A percentile compares a stretch with the other conserved stretches of the same genome.
These are phyloP conservation scores for Drosophila suzukii DNA, from an alignment of 1,140 invertebrate genomes.

Conservation along the genomic window DNA sequence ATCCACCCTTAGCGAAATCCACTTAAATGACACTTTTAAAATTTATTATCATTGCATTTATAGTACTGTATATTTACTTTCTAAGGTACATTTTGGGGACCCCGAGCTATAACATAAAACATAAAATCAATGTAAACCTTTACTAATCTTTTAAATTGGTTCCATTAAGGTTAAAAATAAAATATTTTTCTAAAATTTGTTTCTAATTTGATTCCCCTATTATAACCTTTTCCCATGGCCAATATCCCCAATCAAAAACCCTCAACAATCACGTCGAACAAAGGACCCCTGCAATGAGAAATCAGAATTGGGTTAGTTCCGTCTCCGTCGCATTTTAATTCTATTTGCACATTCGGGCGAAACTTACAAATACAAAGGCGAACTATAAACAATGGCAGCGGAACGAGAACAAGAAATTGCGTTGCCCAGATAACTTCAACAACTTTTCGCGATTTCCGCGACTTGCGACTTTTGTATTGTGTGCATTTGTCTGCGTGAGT, in stretches of 20 bases:
- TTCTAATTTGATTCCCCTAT: no score
- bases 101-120: no score
- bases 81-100: no score
- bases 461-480: conserved; percentile 53
- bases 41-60: no score
- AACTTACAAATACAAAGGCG: conserved; percentile 56
- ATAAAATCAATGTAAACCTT: no score
- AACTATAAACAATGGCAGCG: conserved; percentile 60
- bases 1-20: no score
- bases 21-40: no score
- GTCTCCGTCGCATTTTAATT: conserved; percentile 65
- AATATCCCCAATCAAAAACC: conserved; percentile 1
- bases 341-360: conserved; percentile 71
- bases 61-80: no score
- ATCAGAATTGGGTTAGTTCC: conserved; percentile 57
- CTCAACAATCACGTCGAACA: conserved; percentile 1
- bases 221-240: no score
- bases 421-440: conserved; percentile 47
- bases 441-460: conserved; percentile 65
- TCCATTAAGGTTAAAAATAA: no score
- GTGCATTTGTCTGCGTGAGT: conserved; percentile 20
- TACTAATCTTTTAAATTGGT: no score
- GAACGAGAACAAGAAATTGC: conserved; percentile 59
- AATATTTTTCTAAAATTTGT: no score
- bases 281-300: conserved; percentile 29